A percentile compares a stretch with the other conserved stretches of the same genome.
Evolutionary conservation across 1,140 invertebrate species (phyloP).

Genomic region (Drosophila seguyi): DNA sequence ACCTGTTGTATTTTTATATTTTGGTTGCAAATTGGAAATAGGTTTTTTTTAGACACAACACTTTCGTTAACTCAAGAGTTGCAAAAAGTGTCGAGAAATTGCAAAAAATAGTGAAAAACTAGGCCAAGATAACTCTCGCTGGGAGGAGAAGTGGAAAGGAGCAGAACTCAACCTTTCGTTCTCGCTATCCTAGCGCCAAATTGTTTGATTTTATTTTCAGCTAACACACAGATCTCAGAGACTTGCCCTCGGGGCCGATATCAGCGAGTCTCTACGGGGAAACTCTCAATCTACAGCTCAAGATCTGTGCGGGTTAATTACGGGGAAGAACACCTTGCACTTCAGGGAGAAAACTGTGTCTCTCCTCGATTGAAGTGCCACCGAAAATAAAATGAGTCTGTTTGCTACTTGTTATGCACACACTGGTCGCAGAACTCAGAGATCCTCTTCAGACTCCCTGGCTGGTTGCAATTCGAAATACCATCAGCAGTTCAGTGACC

Average conservation of each 20-base stretch:
- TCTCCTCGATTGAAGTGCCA: constrained; percentile 37
- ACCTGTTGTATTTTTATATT: constrained; percentile 74
- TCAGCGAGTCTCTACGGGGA: constrained; percentile 57
- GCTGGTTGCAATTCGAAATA: constrained; percentile 21
- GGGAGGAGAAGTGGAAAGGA: constrained; percentile 51
- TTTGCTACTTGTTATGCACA: constrained; percentile 85
- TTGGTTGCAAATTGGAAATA: constrained; percentile 34
- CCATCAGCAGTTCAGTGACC: constrained; percentile 51
- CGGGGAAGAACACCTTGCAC: constrained; percentile 60
- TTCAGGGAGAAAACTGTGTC: constrained; percentile 39
- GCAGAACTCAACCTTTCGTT: constrained; percentile 39
- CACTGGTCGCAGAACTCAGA: constrained; percentile 69
- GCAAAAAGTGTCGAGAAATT: constrained; percentile 25
- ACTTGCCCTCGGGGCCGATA: constrained; percentile 57
- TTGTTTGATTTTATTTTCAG: constrained; percentile 78
- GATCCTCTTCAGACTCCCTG: constrained; percentile 18
- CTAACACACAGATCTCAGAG: constrained; percentile 62
- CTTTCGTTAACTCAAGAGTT: constrained; percentile 24
- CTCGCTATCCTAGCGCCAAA: constrained; percentile 31
- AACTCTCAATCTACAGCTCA: constrained; percentile 79
- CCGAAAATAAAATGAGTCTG: constrained; percentile 84
- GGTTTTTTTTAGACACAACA: constrained; percentile 34
- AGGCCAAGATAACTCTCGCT: constrained; percentile 22
- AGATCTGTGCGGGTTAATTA: constrained; percentile 42
- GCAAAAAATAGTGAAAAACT: constrained; percentile 35